These are phyloP conservation scores for Pagetopsis macropterus DNA, from an alignment of 2,797 vertebrate species.

Conservation along the genomic window DNA sequence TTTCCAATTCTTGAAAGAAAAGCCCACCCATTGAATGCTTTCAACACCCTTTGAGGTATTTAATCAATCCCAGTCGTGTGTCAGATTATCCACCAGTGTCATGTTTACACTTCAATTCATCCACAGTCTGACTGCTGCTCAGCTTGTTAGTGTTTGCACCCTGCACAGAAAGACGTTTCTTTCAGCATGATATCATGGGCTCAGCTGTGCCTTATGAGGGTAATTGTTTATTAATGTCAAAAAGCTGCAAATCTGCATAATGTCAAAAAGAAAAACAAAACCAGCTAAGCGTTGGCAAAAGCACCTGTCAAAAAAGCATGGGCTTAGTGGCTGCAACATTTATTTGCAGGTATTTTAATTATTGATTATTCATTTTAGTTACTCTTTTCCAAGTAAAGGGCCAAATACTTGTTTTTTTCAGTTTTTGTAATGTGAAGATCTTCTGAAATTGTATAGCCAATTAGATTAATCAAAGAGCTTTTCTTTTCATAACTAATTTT, in stretches of 20 bases:
- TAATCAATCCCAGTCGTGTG: neutral
- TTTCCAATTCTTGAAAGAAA: neutral
- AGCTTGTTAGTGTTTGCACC: neutral
- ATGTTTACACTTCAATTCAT: neutral
- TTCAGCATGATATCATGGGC: neutral
- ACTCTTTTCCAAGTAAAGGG: neutral
- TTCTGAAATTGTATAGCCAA: constrained; percentile 1
- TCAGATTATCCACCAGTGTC: neutral
- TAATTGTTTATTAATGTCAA: constrained; percentile 7
- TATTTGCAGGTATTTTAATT: neutral
- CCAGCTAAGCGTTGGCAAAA: neutral
- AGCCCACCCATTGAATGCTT: neutral
- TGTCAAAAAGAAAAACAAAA: neutral
- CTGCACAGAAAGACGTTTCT: neutral
- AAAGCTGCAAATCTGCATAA: neutral
- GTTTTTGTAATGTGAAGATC: neutral
- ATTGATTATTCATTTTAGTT: neutral
- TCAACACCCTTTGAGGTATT: neutral
- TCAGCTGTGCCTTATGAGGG: constrained; percentile 9
- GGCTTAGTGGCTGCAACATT: neutral
- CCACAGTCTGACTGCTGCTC: neutral
- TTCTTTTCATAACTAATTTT: constrained; percentile 20
- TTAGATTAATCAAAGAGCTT: constrained; percentile 4
- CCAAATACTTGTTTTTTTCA: neutral
- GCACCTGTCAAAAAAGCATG: neutral